Conservation (phyloP, 2,797 vertebrate genomes). For the Dendrocincla tyrannina region DNA sequence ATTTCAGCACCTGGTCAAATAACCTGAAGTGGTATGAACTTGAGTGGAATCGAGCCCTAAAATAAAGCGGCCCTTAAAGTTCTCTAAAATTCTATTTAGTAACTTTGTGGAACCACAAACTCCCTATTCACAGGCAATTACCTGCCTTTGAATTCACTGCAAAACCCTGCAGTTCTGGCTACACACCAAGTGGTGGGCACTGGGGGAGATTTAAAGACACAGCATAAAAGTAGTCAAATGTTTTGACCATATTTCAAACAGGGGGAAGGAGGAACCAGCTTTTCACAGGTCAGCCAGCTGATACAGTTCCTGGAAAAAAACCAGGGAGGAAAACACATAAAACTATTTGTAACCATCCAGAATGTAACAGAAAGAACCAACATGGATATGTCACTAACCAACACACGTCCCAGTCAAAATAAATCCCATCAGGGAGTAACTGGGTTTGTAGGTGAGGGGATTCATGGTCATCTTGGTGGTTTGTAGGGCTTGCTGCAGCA, state of each 20-base stretch:
- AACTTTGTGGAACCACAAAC: not conserved
- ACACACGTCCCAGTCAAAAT: not conserved
- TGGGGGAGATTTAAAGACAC: not conserved
- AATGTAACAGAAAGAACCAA: not conserved
- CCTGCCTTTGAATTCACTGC: not conserved
- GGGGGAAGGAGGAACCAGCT: not conserved
- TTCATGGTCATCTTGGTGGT: not conserved
- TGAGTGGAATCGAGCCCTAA: not conserved
- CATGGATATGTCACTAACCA: not conserved
- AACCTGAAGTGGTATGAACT: not conserved
- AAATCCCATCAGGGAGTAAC: not conserved
- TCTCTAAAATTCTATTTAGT: not conserved
- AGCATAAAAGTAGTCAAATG: not conserved
- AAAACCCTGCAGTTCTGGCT: not conserved
- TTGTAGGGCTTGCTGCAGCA: not conserved
- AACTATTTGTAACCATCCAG: not conserved
- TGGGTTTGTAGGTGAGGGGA: not conserved
- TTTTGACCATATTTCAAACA: not conserved
- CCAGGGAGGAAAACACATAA: not conserved
- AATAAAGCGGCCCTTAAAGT: not conserved
- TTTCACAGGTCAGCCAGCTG: not conserved
- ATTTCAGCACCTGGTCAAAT: constrained; percentile 34
- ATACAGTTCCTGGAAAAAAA: not conserved
- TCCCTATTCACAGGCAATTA: not conserved
- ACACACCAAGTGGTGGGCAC: not conserved